A percentile compares a stretch with the other conserved stretches of the same genome.
Evolutionary conservation across 2,888 invertebrate species (phyloP).

Genomic region (Tribolium freemani): DNA sequence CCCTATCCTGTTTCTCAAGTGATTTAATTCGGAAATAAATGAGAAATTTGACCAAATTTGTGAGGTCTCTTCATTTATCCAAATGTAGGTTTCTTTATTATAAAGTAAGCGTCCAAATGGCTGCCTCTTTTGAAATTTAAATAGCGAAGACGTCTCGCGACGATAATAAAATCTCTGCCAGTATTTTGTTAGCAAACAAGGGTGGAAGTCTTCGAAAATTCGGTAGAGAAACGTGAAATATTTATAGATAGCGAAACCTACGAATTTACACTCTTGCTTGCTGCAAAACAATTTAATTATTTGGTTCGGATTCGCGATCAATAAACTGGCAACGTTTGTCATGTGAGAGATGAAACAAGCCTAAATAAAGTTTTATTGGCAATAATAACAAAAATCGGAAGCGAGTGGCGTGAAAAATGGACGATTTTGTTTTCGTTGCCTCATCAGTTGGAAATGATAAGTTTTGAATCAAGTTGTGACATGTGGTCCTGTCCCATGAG

Average conservation of each 20-base stretch:
- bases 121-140: conserved; percentile 20
- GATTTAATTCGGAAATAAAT: neutral
- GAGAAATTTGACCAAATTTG: neutral
- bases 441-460: neutral
- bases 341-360: neutral
- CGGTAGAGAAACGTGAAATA: neutral
- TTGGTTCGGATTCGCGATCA: neutral
- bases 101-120: conserved; percentile 10
- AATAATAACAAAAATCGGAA: conserved; percentile 3
- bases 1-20: neutral
- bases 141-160: conserved; percentile 12
- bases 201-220: neutral
- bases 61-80: neutral
- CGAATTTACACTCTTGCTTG: neutral
- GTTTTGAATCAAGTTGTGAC: neutral
- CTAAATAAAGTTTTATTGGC: neutral
- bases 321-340: neutral
- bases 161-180: conserved; percentile 20
- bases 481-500: neutral
- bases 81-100: neutral
- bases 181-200: conserved; percentile 34
- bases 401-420: neutral
- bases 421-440: neutral
- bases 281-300: neutral
- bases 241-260: neutral